phyloP scores from a whole-genome alignment of 1,140 invertebrate species.

The Microvelia longipes region DNA sequence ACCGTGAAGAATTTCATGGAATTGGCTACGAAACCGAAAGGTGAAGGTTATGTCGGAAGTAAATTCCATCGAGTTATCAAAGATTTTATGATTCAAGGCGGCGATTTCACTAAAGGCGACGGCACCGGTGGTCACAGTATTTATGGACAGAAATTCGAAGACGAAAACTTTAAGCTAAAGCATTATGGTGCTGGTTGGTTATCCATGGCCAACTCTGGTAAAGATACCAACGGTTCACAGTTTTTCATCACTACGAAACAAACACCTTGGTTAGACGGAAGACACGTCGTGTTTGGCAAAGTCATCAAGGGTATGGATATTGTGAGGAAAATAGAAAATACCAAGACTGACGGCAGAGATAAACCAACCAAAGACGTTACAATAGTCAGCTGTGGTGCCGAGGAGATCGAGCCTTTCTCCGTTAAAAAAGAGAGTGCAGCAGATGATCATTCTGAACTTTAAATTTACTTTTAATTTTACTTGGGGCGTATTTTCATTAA shows the following conservation, averaged over 20 bases:
- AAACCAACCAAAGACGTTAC: conserved; percentile 61
- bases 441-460: conserved; percentile 37
- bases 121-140: conserved; percentile 85
- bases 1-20: conserved; percentile 85
- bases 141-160: conserved; percentile 81
- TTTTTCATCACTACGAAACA: conserved; percentile 90
- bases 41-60: conserved; percentile 74
- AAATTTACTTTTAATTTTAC: no score
- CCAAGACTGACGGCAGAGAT: conserved; percentile 56
- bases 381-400: conserved; percentile 55
- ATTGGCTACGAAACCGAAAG: conserved; percentile 56
- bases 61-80: conserved; percentile 86
- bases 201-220: conserved; percentile 91
- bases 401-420: conserved; percentile 57
- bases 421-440: conserved; percentile 66
- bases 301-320: conserved; percentile 76
- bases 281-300: conserved; percentile 96
- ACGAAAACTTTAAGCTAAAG: conserved; percentile 96
- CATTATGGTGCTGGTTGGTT: conserved; percentile 93
- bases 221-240: conserved; percentile 95
- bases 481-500: no score
- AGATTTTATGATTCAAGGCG: conserved; percentile 92
- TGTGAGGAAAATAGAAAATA: conserved; percentile 69
- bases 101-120: conserved; percentile 83
- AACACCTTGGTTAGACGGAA: conserved; percentile 88